Conservation (phyloP, 2,797 vertebrate species). For the Scyliorhinus canicula region DNA sequence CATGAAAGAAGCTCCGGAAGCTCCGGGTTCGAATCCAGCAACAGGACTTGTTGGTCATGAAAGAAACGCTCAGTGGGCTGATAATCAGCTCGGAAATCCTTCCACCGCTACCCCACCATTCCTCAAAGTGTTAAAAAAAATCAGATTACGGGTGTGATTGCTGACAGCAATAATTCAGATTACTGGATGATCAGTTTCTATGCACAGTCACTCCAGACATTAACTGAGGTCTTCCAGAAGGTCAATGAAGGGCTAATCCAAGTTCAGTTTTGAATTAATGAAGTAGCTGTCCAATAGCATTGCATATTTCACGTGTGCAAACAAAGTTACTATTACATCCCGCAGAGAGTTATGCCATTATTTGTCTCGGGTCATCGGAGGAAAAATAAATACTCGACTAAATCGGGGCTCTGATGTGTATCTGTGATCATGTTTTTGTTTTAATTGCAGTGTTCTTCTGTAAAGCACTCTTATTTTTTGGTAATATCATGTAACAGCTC, state of each 20-base stretch:
- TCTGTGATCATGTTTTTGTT: conserved; percentile 35
- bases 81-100: too few species aligned
- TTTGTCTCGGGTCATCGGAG: conserved; percentile 23
- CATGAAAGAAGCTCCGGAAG: too few species aligned
- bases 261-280: conserved; percentile 10
- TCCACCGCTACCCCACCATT: too few species aligned
- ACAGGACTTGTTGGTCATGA: too few species aligned
- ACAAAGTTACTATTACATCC: conserved; percentile 28
- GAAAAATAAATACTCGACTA: conserved; percentile 3
- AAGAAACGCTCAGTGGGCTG: too few species aligned
- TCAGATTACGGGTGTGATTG: too few species aligned
- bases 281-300: not conserved
- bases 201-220: not conserved
- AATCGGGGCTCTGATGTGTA: not conserved
- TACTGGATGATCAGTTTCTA: not conserved
- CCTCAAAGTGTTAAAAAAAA: too few species aligned
- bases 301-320: conserved; percentile 13
- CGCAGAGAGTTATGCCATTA: conserved; percentile 30
- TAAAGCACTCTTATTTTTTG: not conserved
- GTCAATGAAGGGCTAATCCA: not conserved
- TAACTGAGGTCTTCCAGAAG: not conserved
- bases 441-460: conserved; percentile 27
- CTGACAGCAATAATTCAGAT: too few species aligned
- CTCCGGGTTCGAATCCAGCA: too few species aligned
- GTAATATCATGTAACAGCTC: not conserved